Evolutionary conservation across 1,140 invertebrate genomes (phyloP).

Genomic region (Oncopodura yosiiana): DNA sequence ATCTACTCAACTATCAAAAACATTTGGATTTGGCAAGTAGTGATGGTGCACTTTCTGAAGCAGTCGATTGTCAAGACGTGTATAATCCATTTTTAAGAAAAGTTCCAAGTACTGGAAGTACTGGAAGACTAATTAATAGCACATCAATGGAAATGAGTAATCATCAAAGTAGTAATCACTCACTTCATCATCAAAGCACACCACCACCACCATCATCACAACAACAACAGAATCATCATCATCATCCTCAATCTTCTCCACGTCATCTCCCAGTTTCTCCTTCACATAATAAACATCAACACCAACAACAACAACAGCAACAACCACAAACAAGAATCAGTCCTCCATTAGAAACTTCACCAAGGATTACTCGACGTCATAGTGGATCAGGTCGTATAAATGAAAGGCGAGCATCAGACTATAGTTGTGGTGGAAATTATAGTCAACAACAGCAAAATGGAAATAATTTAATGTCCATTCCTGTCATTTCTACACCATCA

Average conservation of each 20-base stretch:
- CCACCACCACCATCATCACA: slow-evolving; percentile 24
- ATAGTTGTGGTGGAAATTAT: slow-evolving; percentile 28
- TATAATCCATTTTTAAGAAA: slow-evolving; percentile 36
- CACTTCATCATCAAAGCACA: slow-evolving; percentile 19
- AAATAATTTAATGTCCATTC: slow-evolving; percentile 17
- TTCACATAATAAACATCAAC: background rate
- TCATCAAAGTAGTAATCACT: slow-evolving; percentile 13
- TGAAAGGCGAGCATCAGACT: slow-evolving; percentile 23
- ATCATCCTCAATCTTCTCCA: background rate
- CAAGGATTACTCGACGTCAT: slow-evolving; percentile 22
- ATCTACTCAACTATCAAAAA: slow-evolving; percentile 33
- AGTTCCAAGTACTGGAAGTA: slow-evolving; percentile 33
- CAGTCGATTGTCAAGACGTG: slow-evolving; percentile 30
- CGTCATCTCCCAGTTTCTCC: background rate
- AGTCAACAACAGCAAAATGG: slow-evolving; percentile 4
- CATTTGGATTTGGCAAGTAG: slow-evolving; percentile 35
- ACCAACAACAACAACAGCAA: slow-evolving; percentile 18
- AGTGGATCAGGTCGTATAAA: slow-evolving; percentile 9
- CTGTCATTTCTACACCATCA: slow-evolving; percentile 35
- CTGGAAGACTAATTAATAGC: slow-evolving; percentile 31
- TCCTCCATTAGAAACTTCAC: slow-evolving; percentile 17
- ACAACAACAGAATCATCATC: background rate
- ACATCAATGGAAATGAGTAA: slow-evolving; percentile 33
- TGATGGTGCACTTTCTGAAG: slow-evolving; percentile 35
- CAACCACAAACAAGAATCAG: background rate